Evolutionary conservation across 2,888 invertebrate genomes (phyloP).

Genomic region (Phengaris alcon): DNA sequence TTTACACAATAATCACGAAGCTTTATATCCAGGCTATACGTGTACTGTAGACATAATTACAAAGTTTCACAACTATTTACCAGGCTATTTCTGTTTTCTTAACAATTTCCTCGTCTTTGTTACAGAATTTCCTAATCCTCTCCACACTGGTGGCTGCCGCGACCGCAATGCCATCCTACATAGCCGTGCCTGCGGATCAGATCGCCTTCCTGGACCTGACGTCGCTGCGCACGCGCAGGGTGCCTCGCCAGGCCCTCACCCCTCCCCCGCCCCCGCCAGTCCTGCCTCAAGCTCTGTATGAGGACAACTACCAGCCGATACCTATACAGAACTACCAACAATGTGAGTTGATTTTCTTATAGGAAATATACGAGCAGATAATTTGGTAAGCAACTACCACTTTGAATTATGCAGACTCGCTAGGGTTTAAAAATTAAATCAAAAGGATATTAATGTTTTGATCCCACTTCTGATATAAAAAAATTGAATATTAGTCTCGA

Average conservation of each 20-base stretch:
- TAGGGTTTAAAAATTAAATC: too few species aligned
- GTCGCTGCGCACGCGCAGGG: conserved; percentile 56
- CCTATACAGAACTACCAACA: conserved; percentile 48
- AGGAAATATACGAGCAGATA: neutral
- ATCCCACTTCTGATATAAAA: neutral
- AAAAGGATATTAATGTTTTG: neutral
- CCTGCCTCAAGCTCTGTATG: conserved; percentile 48
- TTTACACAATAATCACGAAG: too few species aligned
- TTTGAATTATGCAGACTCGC: too few species aligned
- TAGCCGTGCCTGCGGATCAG: conserved; percentile 81
- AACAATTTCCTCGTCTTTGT: conserved; percentile 30
- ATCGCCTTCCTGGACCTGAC: conserved; percentile 79
- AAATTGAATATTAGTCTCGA: too few species aligned
- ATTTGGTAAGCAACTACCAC: neutral
- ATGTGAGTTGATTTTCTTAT: conserved; percentile 10
- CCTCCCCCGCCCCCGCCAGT: conserved; percentile 55
- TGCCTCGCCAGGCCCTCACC: conserved; percentile 63
- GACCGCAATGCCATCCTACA: conserved; percentile 76
- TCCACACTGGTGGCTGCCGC: conserved; percentile 52
- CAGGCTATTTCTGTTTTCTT: neutral
- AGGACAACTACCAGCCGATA: conserved; percentile 57
- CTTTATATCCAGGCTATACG: too few species aligned
- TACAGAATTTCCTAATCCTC: conserved; percentile 58
- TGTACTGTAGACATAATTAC: too few species aligned
- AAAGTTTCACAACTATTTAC: too few species aligned